Base-by-base conservation (phyloP, 2,797 vertebrate species). In the Nothura maculosa region DNA sequence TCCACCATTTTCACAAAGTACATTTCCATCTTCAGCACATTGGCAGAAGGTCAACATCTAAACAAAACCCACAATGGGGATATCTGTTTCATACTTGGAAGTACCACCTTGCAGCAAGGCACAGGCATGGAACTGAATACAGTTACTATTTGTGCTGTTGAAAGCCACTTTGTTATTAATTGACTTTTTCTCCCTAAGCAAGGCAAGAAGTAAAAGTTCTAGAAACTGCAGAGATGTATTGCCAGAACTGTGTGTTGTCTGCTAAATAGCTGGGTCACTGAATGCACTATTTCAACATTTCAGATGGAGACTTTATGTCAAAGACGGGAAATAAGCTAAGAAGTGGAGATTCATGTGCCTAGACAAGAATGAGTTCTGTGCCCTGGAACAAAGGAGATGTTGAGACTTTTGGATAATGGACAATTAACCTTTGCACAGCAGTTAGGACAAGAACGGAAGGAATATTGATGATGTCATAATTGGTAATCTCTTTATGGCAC, bases 1-100 rank as follows among this genome's bases (percentile, higher is more conserved):
- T 58, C 54, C 87, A 85, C 90, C 87, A 63, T 85, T 95, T 89
- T 93, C 68, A 81, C 30, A 78, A 95, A 97, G 75, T 74, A 75
- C 8, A 43, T 91, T 95, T 95, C 45, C 14, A 75, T 95, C n/a
- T 95, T 96, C 76, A 73, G 27, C n/a, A 22, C 73, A 9, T 76
- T 96, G 93, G 72, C 87, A 96, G 47, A 68, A 81, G 47, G 45
- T 92, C 90, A 93, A 18, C 61, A 68, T 62, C 75, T 62, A 84
- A 91, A 92, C 75, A 95, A 92, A 97, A 86, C 34, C 36, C 5
- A 3, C 84, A 61, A 78, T 21, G 28, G 3, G 64, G 22, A 87
- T 87, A 70, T 73, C 68, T 75, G 80, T 50, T 95, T 86, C 27
- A 30, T 79, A 75, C 75, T 94, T 83, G 68, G 34, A 87, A 88